phyloP scores from a whole-genome alignment of 2,797 vertebrate species.

The Acrossocheilus fasciatus region DNA sequence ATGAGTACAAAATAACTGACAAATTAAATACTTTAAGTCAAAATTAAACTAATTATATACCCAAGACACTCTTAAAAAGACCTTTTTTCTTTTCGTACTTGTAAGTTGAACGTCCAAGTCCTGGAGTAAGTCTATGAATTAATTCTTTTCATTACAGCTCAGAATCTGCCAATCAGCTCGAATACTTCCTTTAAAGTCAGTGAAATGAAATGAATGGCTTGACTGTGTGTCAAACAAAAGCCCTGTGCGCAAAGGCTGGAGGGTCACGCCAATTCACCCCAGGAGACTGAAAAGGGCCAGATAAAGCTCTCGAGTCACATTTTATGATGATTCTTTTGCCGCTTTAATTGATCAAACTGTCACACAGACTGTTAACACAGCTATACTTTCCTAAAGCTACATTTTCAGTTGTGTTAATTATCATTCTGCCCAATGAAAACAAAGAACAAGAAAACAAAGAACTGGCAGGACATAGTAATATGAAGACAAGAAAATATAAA shows the following conservation, averaged over 20 bases:
- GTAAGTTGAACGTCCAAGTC: background rate
- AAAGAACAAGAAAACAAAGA: too few species aligned
- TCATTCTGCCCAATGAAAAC: background rate
- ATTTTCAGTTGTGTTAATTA: constrained; percentile 1
- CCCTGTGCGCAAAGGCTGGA: constrained; percentile 9
- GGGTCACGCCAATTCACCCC: constrained; percentile 27
- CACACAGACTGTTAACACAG: background rate
- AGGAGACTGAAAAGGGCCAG: constrained; percentile 14
- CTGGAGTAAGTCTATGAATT: constrained; percentile 32
- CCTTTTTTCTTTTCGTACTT: background rate
- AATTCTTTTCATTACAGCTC: constrained; percentile 44
- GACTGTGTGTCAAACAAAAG: constrained; percentile 45
- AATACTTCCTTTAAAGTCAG: constrained; percentile 31
- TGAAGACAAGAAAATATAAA: background rate
- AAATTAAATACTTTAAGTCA: background rate
- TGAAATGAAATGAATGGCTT: constrained; percentile 43
- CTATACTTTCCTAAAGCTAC: background rate
- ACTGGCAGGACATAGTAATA: background rate
- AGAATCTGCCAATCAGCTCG: constrained; percentile 33
- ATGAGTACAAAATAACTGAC: background rate
- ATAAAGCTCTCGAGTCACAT: constrained; percentile 17
- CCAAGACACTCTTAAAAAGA: constrained; percentile 7
- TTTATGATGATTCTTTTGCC: background rate
- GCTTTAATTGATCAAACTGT: constrained; percentile 8
- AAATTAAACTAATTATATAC: background rate